phyloP scores from a whole-genome alignment of 2,113 vertebrate genomes.

The Chlamydotis undulata region DNA sequence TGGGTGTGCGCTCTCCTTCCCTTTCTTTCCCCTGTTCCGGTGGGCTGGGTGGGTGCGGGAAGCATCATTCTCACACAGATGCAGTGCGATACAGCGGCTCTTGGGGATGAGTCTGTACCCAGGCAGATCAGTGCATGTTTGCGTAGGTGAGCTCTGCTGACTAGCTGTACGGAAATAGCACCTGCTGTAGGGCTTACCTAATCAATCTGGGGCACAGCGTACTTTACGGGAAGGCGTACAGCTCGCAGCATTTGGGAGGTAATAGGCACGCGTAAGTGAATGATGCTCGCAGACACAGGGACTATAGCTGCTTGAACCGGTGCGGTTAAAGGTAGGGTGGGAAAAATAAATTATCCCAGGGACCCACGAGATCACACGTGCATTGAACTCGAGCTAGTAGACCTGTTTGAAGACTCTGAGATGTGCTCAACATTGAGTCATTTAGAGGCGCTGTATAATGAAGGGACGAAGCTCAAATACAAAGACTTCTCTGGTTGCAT shows the following conservation, averaged over 20 bases:
- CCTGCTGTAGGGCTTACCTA: not conserved
- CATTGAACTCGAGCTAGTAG: not conserved
- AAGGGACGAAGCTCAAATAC: not conserved
- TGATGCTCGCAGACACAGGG: not conserved
- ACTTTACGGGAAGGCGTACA: not conserved
- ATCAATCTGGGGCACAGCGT: not conserved
- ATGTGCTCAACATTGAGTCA: not conserved
- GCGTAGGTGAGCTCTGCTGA: not conserved
- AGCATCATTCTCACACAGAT: rapidly evolving
- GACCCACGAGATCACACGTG: not conserved
- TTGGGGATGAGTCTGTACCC: not conserved
- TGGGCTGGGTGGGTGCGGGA: rapidly evolving
- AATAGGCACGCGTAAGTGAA: not conserved
- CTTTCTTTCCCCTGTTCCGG: not conserved
- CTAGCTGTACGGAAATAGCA: not conserved
- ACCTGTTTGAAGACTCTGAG: not conserved
- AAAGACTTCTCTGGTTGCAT: not conserved
- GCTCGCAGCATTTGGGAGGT: not conserved
- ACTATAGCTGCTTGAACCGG: not conserved
- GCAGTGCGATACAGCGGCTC: rapidly evolving
- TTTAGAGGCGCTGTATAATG: not conserved
- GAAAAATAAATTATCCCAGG: not conserved
- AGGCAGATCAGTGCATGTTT: not conserved
- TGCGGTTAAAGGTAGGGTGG: not conserved
- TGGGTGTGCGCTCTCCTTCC: rapidly evolving